Evolutionary conservation across 2,888 invertebrate genomes (phyloP).

Genomic region (Lepeophtheirus nordmannii): DNA sequence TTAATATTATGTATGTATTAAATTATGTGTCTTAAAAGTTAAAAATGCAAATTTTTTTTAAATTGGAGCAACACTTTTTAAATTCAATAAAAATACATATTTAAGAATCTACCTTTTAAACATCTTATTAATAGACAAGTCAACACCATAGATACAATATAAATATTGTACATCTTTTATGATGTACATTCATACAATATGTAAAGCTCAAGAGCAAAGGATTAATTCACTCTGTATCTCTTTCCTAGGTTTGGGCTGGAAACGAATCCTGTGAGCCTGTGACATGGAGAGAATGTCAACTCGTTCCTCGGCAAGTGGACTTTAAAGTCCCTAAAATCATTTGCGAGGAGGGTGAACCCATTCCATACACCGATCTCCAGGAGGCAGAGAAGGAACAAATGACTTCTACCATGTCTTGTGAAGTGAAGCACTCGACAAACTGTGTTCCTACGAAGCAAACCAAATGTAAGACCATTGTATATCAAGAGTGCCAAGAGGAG

Average conservation of each 20-base stretch:
- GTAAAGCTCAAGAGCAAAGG: too few species aligned
- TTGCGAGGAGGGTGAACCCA: constrained; percentile 17
- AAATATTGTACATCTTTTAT: too few species aligned
- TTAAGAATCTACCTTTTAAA: too few species aligned
- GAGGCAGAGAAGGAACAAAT: constrained; percentile 20
- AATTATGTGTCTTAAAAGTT: too few species aligned
- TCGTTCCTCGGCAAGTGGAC: constrained; percentile 23
- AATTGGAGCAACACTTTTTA: too few species aligned
- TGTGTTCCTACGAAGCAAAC: constrained; percentile 4
- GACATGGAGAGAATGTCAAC: constrained; percentile 24
- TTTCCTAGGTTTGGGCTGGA: constrained; percentile 24
- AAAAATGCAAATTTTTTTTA: too few species aligned
- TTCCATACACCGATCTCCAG: constrained; percentile 19
- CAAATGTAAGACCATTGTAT: constrained; percentile 16
- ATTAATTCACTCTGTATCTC: neutral
- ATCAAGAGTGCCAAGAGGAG: constrained; percentile 19
- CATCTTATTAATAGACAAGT: too few species aligned
- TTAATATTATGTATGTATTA: too few species aligned
- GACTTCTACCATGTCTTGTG: constrained; percentile 20
- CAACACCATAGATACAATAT: too few species aligned
- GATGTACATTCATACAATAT: too few species aligned
- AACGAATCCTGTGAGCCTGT: constrained; percentile 25
- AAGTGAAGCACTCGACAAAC: constrained; percentile 21
- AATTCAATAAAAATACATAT: too few species aligned
- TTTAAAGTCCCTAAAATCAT: constrained; percentile 24